phyloP scores from a whole-genome alignment of 2,888 invertebrate genomes.

The Zeuzera pyrina region DNA sequence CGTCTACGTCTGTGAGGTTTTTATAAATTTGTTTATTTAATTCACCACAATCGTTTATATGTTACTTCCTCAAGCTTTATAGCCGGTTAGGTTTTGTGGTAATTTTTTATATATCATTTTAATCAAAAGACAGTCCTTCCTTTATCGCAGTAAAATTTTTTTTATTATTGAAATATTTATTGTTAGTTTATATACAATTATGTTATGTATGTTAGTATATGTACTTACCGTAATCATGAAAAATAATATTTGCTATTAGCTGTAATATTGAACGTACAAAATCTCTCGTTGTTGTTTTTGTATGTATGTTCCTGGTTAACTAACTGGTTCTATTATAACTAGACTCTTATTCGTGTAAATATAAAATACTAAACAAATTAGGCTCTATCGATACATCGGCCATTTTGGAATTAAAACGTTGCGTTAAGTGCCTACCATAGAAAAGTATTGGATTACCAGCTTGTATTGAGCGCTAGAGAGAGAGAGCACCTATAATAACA shows the following conservation, averaged over 20 bases:
- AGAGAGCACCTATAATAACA: slow-evolving; percentile 68
- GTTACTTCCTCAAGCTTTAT: slow-evolving; percentile 60
- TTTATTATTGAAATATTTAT: too few relatives aligned
- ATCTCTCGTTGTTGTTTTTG: too few relatives aligned
- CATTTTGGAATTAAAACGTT: slow-evolving; percentile 44
- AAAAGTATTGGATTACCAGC: slow-evolving; percentile 72
- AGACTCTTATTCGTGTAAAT: slow-evolving; percentile 12
- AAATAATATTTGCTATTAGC: too few relatives aligned
- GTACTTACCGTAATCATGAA: too few relatives aligned
- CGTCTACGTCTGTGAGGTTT: slow-evolving; percentile 42
- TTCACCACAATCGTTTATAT: slow-evolving; percentile 67
- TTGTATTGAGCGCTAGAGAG: slow-evolving; percentile 54
- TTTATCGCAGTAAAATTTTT: too few relatives aligned
- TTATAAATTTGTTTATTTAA: slow-evolving; percentile 71
- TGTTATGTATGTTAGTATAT: too few relatives aligned
- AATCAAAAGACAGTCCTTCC: too few relatives aligned
- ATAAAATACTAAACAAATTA: slow-evolving; percentile 48
- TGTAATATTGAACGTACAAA: too few relatives aligned
- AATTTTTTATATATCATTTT: too few relatives aligned
- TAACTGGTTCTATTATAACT: slow-evolving; percentile 23
- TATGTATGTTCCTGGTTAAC: too few relatives aligned
- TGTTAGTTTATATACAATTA: too few relatives aligned
- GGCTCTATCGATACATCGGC: slow-evolving; percentile 36
- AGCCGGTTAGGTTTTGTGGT: slow-evolving; percentile 65
- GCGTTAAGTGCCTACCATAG: slow-evolving; percentile 70